Evolutionary conservation across 2,113 vertebrate species (phyloP).

Genomic region (Montifringilla adamsi): DNA sequence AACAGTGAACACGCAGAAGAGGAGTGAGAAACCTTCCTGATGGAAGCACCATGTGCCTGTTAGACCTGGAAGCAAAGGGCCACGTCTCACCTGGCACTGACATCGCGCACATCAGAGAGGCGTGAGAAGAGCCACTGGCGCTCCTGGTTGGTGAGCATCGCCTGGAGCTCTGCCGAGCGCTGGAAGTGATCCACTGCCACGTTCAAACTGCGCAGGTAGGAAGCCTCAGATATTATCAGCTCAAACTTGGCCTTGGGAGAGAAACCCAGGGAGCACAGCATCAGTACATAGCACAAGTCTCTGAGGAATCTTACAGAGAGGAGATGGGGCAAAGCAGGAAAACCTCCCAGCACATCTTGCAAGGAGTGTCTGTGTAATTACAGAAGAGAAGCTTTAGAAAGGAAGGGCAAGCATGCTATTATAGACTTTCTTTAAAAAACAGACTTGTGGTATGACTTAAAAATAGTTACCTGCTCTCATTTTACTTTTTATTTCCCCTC

Average conservation of each 20-base stretch:
- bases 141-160: slow-evolving; percentile 83
- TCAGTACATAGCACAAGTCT: neutral
- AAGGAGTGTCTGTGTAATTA: neutral
- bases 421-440: neutral
- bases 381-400: neutral
- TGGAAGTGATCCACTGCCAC: slow-evolving; percentile 94
- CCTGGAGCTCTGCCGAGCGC: slow-evolving; percentile 77
- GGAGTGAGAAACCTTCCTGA: neutral
- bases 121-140: slow-evolving; percentile 96
- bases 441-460: neutral
- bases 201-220: slow-evolving; percentile 90
- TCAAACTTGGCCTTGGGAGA: slow-evolving; percentile 89
- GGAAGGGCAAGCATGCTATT: neutral
- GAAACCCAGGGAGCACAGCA: neutral
- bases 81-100: slow-evolving; percentile 84
- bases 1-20: rapidly evolving
- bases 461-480: neutral
- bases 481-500: neutral
- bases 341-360: neutral
- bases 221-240: slow-evolving; percentile 92
- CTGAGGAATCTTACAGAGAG: rapidly evolving
- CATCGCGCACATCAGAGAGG: slow-evolving; percentile 84
- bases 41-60: neutral
- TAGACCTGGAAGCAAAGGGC: neutral
- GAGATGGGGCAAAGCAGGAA: neutral